Conservation (phyloP, 2,888 invertebrate species). For the Drosophila cognata region DNA sequence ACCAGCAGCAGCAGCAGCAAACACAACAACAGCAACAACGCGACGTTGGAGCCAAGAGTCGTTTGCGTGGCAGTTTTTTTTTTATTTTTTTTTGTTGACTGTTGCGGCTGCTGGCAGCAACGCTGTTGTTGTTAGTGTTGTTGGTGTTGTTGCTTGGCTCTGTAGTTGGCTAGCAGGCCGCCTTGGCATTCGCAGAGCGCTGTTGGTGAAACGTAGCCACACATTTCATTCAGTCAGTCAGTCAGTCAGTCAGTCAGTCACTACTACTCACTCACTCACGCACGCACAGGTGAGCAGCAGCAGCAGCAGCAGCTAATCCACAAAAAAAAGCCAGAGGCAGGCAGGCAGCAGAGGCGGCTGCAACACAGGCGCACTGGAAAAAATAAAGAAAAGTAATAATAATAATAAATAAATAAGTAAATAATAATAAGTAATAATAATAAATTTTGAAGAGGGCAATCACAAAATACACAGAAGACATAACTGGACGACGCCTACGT, state of each 20-base stretch:
- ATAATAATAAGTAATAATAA: slow-evolving; percentile 3
- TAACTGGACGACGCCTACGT: slow-evolving; percentile 56
- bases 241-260: slow-evolving; percentile 32
- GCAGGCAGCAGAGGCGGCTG: slow-evolving; percentile 67
- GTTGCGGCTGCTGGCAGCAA: slow-evolving; percentile 42
- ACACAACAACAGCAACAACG: slow-evolving; percentile 25
- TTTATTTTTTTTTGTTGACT: slow-evolving; percentile 35
- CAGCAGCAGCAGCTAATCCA: slow-evolving; percentile 15
- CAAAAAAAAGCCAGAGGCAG: slow-evolving; percentile 57
- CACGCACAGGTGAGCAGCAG: slow-evolving; percentile 62
- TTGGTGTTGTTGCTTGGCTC: slow-evolving; percentile 43
- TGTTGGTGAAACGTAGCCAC: slow-evolving; percentile 61
- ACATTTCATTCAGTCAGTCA: slow-evolving; percentile 36
- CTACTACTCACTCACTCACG: slow-evolving; percentile 29
- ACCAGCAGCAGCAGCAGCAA: slow-evolving; percentile 34
- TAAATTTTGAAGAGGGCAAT: not conserved
- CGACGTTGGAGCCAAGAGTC: slow-evolving; percentile 61
- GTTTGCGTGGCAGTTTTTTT: slow-evolving; percentile 77
- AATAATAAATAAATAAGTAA: slow-evolving; percentile 12
- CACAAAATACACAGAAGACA: not conserved
- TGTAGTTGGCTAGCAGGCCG: slow-evolving; percentile 53
- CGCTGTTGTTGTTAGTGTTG: slow-evolving; percentile 24
- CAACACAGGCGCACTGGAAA: slow-evolving; percentile 44
- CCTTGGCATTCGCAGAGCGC: slow-evolving; percentile 61
- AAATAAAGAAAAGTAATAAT: slow-evolving; percentile 2